A percentile compares a stretch with the other conserved stretches of the same genome.
Conservation (phyloP, 2,797 vertebrate species). For the Liparis tanakae region DNA sequence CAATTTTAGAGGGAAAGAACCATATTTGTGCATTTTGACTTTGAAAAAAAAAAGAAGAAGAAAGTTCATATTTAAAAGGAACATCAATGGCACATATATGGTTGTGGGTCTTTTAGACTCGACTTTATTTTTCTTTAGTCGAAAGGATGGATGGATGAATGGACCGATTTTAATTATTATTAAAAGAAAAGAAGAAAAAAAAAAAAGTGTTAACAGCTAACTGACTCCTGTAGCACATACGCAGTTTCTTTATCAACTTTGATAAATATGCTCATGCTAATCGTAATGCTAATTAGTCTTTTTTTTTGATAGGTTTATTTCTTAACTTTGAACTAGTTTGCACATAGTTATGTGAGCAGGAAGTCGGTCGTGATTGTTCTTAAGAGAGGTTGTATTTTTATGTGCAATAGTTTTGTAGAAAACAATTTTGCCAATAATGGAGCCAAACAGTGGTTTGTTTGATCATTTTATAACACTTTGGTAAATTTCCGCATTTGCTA, state of each 20-base stretch:
- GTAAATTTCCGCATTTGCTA: constrained; percentile 42
- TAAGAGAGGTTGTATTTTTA: constrained; percentile 77
- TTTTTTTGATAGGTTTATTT: constrained; percentile 46
- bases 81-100: constrained; percentile 37
- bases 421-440: constrained; percentile 58
- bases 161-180: background rate
- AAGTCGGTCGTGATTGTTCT: constrained; percentile 66
- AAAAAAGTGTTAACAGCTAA: constrained; percentile 8
- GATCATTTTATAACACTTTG: constrained; percentile 62
- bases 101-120: constrained; percentile 27
- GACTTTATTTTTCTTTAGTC: constrained; percentile 29
- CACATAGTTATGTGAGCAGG: constrained; percentile 60
- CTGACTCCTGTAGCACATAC: constrained; percentile 43
- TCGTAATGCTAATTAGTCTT: constrained; percentile 46
- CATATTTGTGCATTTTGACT: constrained; percentile 46
- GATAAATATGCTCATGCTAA: constrained; percentile 40
- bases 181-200: too few relatives aligned
- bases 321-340: constrained; percentile 63
- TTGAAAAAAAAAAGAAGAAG: constrained; percentile 13
- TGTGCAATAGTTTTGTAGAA: constrained; percentile 81
- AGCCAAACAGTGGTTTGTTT: constrained; percentile 61
- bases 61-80: constrained; percentile 36
- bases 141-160: background rate
- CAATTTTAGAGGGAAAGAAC: constrained; percentile 31
- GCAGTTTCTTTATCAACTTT: constrained; percentile 50